phyloP scores from a whole-genome alignment of 2,113 vertebrate genomes.

The Aleadryas rufinucha region DNA sequence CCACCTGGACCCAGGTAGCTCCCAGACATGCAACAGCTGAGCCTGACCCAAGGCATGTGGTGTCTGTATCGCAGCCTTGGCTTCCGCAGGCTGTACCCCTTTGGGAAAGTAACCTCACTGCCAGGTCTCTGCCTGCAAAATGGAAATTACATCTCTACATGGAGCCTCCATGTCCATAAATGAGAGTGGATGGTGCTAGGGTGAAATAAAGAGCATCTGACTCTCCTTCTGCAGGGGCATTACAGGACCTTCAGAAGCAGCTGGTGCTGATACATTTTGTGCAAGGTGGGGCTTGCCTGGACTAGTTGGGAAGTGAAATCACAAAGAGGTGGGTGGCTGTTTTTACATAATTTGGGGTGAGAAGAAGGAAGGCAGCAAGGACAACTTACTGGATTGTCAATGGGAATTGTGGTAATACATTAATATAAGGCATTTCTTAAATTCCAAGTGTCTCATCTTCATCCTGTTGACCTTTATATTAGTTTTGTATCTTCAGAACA shows the following conservation, averaged over 20 bases:
- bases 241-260: background rate
- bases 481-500: background rate
- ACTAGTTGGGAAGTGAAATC: background rate
- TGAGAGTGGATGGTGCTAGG: background rate
- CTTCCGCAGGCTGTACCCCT: rapidly evolving
- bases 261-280: background rate
- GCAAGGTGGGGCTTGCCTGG: background rate
- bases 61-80: rapidly evolving
- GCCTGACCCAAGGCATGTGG: rapidly evolving
- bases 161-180: background rate
- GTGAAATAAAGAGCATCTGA: background rate
- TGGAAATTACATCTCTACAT: background rate
- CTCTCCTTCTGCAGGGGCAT: background rate
- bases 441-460: background rate
- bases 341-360: background rate
- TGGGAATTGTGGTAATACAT: background rate
- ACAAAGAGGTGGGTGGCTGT: background rate
- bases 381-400: background rate
- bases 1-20: background rate
- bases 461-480: background rate
- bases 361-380: background rate
- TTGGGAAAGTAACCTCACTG: background rate
- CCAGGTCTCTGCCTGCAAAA: background rate
- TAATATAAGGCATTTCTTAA: background rate
- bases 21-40: background rate